Percentiles rank a stretch among this genome's conserved stretches.
Evolutionary conservation across 1,140 invertebrate genomes (phyloP).

Genomic region (Andrena cerasifolii): DNA sequence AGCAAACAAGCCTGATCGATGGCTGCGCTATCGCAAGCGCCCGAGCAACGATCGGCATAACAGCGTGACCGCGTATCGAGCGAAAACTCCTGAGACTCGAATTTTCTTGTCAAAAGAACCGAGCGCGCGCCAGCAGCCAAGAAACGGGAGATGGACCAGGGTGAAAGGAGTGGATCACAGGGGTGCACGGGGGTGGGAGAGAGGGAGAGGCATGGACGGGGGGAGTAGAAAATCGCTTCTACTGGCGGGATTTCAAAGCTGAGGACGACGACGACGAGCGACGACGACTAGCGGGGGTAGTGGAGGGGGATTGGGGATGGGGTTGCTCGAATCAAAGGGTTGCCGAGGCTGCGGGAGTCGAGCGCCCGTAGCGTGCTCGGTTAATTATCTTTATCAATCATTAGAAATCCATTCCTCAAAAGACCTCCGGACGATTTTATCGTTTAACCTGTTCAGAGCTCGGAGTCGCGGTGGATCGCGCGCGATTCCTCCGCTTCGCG

Average conservation of each 20-base stretch:
- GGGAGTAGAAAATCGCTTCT: constrained; percentile 60
- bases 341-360: constrained; percentile 51
- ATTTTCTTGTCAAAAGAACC: constrained; percentile 61
- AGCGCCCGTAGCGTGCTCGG: constrained; percentile 46
- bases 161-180: background rate
- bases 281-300: constrained; percentile 47
- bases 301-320: constrained; percentile 36
- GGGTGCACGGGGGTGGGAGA: constrained; percentile 5
- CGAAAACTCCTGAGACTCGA: constrained; percentile 49
- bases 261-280: constrained; percentile 44
- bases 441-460: constrained; percentile 40
- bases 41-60: constrained; percentile 68
- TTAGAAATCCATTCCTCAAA: constrained; percentile 64
- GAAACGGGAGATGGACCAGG: constrained; percentile 17
- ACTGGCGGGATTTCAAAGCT: constrained; percentile 61
- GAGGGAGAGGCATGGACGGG: background rate
- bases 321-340: constrained; percentile 58
- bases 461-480: background rate
- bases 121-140: constrained; percentile 28
- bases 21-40: constrained; percentile 56
- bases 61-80: constrained; percentile 59
- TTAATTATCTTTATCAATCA: constrained; percentile 69
- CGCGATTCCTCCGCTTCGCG: background rate
- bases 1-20: constrained; percentile 57
- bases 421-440: constrained; percentile 59